These are phyloP conservation scores for Acleris literana DNA, from an alignment of 2,888 invertebrate species.

Conservation along the genomic window DNA sequence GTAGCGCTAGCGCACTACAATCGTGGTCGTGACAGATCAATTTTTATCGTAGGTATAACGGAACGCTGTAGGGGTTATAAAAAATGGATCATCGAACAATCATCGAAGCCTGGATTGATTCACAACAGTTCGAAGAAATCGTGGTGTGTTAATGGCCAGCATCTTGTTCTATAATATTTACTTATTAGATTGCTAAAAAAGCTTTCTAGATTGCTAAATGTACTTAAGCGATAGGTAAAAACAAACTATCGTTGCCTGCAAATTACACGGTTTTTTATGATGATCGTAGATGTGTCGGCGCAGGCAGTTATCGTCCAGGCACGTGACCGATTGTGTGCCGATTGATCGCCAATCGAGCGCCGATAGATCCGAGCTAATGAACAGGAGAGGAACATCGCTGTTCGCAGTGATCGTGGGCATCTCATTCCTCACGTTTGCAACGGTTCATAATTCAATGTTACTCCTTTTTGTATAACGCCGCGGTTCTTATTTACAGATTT, in stretches of 20 bases:
- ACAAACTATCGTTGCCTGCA: conserved; percentile 43
- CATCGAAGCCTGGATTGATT: conserved; percentile 19
- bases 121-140: conserved; percentile 23
- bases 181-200: conserved; percentile 17
- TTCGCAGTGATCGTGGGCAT: conserved; percentile 36
- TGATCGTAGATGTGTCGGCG: conserved; percentile 41
- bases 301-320: conserved; percentile 45
- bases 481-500: background rate
- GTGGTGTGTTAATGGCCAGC: conserved; percentile 9
- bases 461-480: conserved; percentile 4
- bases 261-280: conserved; percentile 42
- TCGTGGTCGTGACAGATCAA: conserved; percentile 60
- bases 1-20: conserved; percentile 44
- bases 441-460: conserved; percentile 21
- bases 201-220: conserved; percentile 41
- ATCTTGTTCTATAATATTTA: conserved; percentile 4
- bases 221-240: conserved; percentile 42
- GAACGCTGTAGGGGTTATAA: conserved; percentile 41
- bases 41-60: conserved; percentile 52
- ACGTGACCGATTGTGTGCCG: conserved; percentile 61
- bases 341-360: conserved; percentile 59
- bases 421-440: conserved; percentile 27
- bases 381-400: conserved; percentile 36
- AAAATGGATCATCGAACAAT: conserved; percentile 33
- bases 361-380: conserved; percentile 39